A percentile compares a stretch with the other conserved stretches of the same genome.
Conservation (phyloP, 2,113 vertebrate species). For the Trichomycterus rosablanca region DNA sequence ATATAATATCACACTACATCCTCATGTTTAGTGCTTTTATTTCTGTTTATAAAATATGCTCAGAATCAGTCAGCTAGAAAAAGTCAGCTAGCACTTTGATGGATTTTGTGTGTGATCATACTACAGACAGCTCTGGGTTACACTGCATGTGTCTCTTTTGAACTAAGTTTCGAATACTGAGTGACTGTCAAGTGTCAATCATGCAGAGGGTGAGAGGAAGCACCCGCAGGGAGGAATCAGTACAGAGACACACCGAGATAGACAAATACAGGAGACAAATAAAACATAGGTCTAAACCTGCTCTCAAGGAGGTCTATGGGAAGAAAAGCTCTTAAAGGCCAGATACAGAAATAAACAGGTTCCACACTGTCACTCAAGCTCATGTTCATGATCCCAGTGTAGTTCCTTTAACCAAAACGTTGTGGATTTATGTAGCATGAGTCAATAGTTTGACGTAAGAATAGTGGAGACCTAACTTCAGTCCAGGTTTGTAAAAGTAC, state of each 20-base stretch:
- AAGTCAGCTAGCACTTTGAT: constrained; percentile 13
- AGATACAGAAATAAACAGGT: constrained; percentile 23
- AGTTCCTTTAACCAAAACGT: no score
- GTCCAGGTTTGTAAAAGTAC: no score
- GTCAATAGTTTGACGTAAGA: no score
- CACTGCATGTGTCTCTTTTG: constrained; percentile 27
- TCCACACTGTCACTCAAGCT: constrained; percentile 18
- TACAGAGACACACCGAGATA: constrained; percentile 20
- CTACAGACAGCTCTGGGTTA: constrained; percentile 10
- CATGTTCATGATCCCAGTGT: not conserved
- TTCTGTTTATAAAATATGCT: constrained; percentile 46
- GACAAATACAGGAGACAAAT: not conserved
- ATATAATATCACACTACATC: not conserved
- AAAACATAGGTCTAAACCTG: not conserved
- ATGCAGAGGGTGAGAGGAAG: constrained; percentile 23
- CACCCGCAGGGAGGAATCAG: constrained; percentile 13
- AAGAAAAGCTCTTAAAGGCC: not conserved
- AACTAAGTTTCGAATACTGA: constrained; percentile 8
- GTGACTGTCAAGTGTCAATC: constrained; percentile 57
- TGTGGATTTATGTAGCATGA: no score
- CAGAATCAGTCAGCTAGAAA: not conserved
- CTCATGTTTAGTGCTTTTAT: not conserved
- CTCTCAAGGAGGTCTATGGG: constrained; percentile 15
- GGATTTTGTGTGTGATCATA: constrained; percentile 18
- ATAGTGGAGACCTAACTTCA: no score